These are phyloP conservation scores for Gymnarchus niloticus DNA, from an alignment of 2,113 vertebrate species.

Conservation along the genomic window DNA sequence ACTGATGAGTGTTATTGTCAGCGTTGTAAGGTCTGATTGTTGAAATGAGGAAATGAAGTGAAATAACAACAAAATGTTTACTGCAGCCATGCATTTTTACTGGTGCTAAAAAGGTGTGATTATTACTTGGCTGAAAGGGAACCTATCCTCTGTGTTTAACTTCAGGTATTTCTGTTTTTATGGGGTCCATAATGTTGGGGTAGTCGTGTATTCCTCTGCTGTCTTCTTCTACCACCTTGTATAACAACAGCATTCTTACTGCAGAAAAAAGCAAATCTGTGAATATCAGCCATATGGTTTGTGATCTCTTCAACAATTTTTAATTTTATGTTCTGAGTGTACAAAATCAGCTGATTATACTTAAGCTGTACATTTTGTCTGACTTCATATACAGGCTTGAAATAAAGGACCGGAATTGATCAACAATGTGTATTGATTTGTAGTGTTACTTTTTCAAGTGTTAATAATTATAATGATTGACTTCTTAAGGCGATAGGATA, in stretches of 20 bases:
- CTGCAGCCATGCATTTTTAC: not conserved
- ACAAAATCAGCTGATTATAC: not conserved
- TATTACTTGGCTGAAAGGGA: not conserved
- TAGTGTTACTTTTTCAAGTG: not conserved
- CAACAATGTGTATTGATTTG: not conserved
- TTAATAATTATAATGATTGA: not conserved
- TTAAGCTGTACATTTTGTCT: not conserved
- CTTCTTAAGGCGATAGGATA: not conserved
- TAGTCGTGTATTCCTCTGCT: no score
- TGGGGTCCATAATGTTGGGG: no score
- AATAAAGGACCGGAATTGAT: not conserved
- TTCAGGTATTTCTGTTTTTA: no score
- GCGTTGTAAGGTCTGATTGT: not conserved
- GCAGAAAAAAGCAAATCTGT: no score
- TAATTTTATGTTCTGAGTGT: not conserved
- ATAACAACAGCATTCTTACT: no score
- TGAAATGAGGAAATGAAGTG: not conserved
- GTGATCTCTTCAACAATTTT: no score
- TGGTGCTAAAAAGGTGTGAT: not conserved
- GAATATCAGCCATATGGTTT: no score
- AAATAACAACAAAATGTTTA: not conserved
- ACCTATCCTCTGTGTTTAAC: no score
- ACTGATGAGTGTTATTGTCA: not conserved
- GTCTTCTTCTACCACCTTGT: no score
- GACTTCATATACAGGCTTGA: constrained; percentile 5